A percentile compares a stretch with the other conserved stretches of the same genome.
Conservation (phyloP, 2,797 vertebrate species). For the Gymnoscopelus microlampas region DNA sequence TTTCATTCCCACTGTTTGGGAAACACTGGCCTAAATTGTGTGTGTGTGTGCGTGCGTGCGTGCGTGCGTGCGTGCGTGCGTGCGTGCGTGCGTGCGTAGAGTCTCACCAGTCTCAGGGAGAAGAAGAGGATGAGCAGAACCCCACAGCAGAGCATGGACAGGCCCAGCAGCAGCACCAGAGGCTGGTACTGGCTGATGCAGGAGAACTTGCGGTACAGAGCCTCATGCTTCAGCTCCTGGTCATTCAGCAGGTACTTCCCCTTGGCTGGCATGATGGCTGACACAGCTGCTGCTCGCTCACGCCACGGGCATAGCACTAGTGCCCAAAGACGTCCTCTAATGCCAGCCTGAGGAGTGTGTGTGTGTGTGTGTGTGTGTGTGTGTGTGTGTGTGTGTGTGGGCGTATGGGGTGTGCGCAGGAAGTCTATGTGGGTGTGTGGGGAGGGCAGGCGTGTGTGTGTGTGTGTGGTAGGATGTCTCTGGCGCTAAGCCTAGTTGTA, state of each 20-base stretch:
- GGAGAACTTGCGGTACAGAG: constrained; percentile 91
- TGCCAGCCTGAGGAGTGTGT: background rate
- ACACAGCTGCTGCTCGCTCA: constrained; percentile 9
- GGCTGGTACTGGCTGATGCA: constrained; percentile 93
- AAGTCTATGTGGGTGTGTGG: too few species aligned
- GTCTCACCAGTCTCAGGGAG: constrained; percentile 83
- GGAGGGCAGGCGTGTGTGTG: background rate
- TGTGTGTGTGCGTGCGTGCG: background rate
- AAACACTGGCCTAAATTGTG: too few species aligned
- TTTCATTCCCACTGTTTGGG: too few species aligned
- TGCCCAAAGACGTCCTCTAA: constrained; percentile 19
- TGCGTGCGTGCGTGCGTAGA: background rate
- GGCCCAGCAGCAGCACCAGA: constrained; percentile 88
- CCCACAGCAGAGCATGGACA: constrained; percentile 82
- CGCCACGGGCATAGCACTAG: constrained; percentile 49
- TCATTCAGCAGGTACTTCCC: constrained; percentile 95
- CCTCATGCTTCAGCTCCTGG: constrained; percentile 86
- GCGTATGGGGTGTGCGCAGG: background rate
- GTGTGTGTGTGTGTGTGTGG: background rate
- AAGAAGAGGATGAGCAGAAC: constrained; percentile 85
- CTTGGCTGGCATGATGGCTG: constrained; percentile 90
- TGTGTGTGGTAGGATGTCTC: constrained; percentile 15
- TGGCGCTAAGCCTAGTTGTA: constrained; percentile 22
- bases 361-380: background rate
- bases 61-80: background rate